Conservation (phyloP, 2,113 vertebrate genomes). For the Polypterus bichir region DNA sequence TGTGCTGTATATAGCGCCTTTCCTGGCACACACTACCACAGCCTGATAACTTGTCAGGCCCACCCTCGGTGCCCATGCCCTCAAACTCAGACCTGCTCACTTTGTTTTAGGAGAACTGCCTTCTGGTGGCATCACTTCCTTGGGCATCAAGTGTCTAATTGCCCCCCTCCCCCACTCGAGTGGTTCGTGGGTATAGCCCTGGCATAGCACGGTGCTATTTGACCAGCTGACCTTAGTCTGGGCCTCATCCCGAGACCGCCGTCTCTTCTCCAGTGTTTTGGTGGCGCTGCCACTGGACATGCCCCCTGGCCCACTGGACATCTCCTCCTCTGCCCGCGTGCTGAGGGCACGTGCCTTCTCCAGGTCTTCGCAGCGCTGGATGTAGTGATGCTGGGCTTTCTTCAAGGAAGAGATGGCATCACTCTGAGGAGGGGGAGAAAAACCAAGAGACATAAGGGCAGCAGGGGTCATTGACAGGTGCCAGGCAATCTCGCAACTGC, state of each 20-base stretch:
- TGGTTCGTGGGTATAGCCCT: no score
- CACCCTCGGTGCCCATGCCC: no score
- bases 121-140: no score
- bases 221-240: slow-evolving; percentile 52
- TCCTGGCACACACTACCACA: no score
- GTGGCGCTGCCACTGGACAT: slow-evolving; percentile 24
- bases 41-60: no score
- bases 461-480: background rate
- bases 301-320: slow-evolving; percentile 16
- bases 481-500: background rate
- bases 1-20: no score
- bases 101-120: no score
- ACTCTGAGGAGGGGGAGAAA: slow-evolving; percentile 34
- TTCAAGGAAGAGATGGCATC: slow-evolving; percentile 57
- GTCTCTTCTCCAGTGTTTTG: slow-evolving; percentile 76
- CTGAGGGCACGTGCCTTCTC: slow-evolving; percentile 56
- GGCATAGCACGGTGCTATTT: no score
- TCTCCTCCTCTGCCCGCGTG: slow-evolving; percentile 54
- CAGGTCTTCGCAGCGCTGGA: slow-evolving; percentile 72
- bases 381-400: slow-evolving; percentile 70
- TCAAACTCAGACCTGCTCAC: no score
- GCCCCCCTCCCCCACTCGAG: no score
- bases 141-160: no score
- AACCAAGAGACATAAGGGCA: background rate
- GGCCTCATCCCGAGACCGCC: slow-evolving; percentile 72